Base-by-base conservation (phyloP, 92 coral and sea anemone species). In the Desmophyllum pertusum region DNA sequence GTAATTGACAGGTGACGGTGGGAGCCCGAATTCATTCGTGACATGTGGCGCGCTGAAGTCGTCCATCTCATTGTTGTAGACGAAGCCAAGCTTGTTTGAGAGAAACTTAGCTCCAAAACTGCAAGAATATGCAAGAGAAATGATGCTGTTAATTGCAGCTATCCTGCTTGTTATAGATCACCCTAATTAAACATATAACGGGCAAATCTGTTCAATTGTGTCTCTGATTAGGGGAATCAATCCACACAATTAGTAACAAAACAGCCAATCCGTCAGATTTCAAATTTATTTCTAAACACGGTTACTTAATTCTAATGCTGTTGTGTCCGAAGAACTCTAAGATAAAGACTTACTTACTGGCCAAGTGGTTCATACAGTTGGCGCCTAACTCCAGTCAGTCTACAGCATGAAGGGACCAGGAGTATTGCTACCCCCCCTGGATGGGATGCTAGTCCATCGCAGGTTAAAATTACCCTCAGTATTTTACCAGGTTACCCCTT, bases 21-120 rank as follows among this genome's bases (percentile, higher is more conserved):
- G 98, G 27, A 96, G 92, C 9, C 99, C 99, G 50, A 96, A 96
- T 81, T 96, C 98, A 61, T 96, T 96, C 30, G 94, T 92, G 46
- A 96, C 92, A 25, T 94, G 91, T 0, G 99, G 99, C 5, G 98
- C 92, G 64, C 99, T 94, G 81, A 96, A 96, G 88, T 96, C 99
- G 78, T 96, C 99, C 99, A 96, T 96, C 61, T 96, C 99, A 73
- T 96, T 96, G 83, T 96, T 96, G 91, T 96, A 96, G 45, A 96
- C 98, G 7, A 96, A 48, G 39, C 99, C 99, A 33, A 96, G 98
- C 45, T 88, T 91, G 77, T 91, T 81, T 10, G 99, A 96, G 31
- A 96, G 87, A 80, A 96, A 96, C 94, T 96, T 96, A 13, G 99
- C 99, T 38, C 99, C 99, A 85, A 96, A 93, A 69, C 99, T 96